Evolutionary conservation across 2,113 vertebrate genomes (phyloP).

Genomic region (Myocastor coypus): DNA sequence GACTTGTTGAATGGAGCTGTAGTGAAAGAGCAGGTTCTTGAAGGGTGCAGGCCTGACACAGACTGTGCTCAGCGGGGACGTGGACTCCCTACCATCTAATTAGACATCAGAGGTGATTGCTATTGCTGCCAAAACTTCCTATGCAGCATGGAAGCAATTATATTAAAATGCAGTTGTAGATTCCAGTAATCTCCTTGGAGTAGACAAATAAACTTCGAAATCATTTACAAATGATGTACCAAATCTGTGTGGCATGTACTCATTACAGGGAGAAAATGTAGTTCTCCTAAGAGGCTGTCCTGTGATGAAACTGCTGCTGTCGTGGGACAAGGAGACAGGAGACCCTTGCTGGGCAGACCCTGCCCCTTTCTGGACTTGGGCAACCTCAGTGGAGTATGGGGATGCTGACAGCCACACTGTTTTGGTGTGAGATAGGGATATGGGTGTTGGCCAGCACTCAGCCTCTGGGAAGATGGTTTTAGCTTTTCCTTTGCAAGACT

Average conservation of each 20-base stretch:
- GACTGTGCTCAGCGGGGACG: not conserved
- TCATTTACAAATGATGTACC: slow-evolving; percentile 94
- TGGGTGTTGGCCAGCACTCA: not conserved
- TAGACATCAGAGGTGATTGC: slow-evolving; percentile 84
- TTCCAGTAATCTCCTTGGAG: slow-evolving; percentile 94
- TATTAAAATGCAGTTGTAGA: slow-evolving; percentile 91
- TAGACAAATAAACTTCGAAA: slow-evolving; percentile 91
- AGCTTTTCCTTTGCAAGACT: slow-evolving; percentile 47
- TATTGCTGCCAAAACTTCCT: slow-evolving; percentile 81
- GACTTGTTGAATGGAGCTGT: not conserved
- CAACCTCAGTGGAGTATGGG: accelerated
- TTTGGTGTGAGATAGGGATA: not conserved
- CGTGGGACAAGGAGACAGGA: slow-evolving; percentile 76
- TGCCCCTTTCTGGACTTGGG: not conserved
- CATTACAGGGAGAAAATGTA: slow-evolving; percentile 81
- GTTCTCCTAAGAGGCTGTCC: slow-evolving; percentile 84
- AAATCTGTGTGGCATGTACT: slow-evolving; percentile 93
- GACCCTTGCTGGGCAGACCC: slow-evolving; percentile 66
- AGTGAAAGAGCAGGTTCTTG: not conserved
- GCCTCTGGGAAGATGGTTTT: slow-evolving; percentile 67
- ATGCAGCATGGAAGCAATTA: slow-evolving; percentile 94
- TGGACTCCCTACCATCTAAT: slow-evolving; percentile 77
- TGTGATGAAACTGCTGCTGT: slow-evolving; percentile 82
- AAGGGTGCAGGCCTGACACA: not conserved
- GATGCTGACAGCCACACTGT: not conserved